Percentiles rank a stretch among this genome's conserved stretches.
phyloP scores from a whole-genome alignment of 2,797 vertebrate genomes.

The Sandelia bainsii region DNA sequence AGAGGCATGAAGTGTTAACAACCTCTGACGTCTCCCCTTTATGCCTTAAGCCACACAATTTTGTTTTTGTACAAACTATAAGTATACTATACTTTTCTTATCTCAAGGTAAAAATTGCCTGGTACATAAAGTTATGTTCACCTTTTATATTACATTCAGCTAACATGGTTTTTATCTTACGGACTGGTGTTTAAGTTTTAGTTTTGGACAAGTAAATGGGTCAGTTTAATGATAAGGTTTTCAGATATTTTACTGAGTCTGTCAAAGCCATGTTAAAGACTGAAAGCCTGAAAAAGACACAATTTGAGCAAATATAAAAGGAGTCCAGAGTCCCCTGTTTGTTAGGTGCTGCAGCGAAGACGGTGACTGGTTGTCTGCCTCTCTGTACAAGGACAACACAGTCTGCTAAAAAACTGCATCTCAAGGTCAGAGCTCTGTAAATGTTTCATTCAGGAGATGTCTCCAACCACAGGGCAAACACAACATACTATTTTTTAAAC shows the following conservation, averaged over 20 bases:
- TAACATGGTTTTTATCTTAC: slow-evolving; percentile 13
- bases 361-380: slow-evolving; percentile 35
- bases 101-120: background rate
- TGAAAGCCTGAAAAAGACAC: slow-evolving; percentile 37
- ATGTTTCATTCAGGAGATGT: slow-evolving; percentile 59
- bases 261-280: slow-evolving; percentile 5
- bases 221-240: slow-evolving; percentile 13
- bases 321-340: slow-evolving; percentile 17
- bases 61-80: slow-evolving; percentile 1
- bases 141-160: slow-evolving; percentile 5
- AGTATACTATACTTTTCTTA: background rate
- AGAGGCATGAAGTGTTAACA: slow-evolving; percentile 67
- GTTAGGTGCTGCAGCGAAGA: slow-evolving; percentile 18
- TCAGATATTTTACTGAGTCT: slow-evolving; percentile 11
- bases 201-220: slow-evolving; percentile 2
- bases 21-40: slow-evolving; percentile 23
- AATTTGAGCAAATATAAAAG: slow-evolving; percentile 28
- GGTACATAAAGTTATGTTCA: background rate
- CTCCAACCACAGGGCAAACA: slow-evolving; percentile 43
- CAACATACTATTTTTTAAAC: slow-evolving; percentile 47
- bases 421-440: slow-evolving; percentile 51
- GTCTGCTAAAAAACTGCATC: slow-evolving; percentile 32
- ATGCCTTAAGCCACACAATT: background rate
- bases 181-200: background rate
- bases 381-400: slow-evolving; percentile 29